Evolutionary conservation across 1,140 invertebrate genomes (phyloP).

Genomic region (Mya arenaria): DNA sequence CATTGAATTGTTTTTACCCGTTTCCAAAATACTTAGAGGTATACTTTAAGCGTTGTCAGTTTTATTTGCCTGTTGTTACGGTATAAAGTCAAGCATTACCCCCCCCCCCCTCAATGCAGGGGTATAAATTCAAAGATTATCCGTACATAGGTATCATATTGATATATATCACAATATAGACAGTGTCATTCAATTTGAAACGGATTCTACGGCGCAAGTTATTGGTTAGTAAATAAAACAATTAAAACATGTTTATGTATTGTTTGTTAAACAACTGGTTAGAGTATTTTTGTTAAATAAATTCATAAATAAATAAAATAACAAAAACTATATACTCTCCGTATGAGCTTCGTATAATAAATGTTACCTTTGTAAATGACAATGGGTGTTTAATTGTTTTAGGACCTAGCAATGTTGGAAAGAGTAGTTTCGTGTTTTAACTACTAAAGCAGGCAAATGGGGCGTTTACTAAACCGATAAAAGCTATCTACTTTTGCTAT

Average conservation of each 20-base stretch:
- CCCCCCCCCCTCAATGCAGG: background rate
- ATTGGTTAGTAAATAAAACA: conserved; percentile 1
- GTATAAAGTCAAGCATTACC: background rate
- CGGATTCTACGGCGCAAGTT: conserved; percentile 29
- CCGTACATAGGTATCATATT: too few species aligned
- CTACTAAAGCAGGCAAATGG: conserved; percentile 18
- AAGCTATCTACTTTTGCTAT: conserved; percentile 41
- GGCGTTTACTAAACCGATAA: conserved; percentile 28
- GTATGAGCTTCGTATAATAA: too few species aligned
- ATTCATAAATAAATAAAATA: background rate
- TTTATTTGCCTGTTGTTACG: background rate
- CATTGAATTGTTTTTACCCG: background rate
- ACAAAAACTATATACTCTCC: too few species aligned
- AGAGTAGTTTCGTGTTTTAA: conserved; percentile 37
- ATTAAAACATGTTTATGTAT: background rate
- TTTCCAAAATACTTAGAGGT: background rate
- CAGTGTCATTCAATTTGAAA: conserved; percentile 14
- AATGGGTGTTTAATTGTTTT: background rate
- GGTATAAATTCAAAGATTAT: background rate
- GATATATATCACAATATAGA: too few species aligned
- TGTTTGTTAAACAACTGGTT: background rate
- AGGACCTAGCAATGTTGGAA: conserved; percentile 32
- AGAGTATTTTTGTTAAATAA: background rate
- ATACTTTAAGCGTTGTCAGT: background rate
- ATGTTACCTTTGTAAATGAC: background rate